A percentile compares a stretch with the other conserved stretches of the same genome.
These are phyloP conservation scores for Plecturocebus donacophilus DNA, from an alignment of 2,113 vertebrate species.

Conservation along the genomic window DNA sequence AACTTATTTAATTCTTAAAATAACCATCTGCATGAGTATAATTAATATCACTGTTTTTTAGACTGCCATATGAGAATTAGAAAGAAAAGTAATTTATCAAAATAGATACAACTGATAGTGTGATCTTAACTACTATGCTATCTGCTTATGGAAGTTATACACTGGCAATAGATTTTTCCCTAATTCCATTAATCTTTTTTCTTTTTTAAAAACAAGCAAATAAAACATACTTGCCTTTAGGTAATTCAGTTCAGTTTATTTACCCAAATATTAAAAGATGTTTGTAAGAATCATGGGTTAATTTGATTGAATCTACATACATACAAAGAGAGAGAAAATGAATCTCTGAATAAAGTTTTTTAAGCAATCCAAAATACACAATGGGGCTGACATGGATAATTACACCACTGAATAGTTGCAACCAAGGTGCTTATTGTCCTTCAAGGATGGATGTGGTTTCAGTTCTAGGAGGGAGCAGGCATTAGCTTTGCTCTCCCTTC, in stretches of 20 bases:
- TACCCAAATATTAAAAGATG: background rate
- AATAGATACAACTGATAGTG: background rate
- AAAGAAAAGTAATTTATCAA: background rate
- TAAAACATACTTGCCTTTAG: background rate
- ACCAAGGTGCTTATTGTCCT: background rate
- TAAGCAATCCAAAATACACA: background rate
- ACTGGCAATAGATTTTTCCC: background rate
- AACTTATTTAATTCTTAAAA: background rate
- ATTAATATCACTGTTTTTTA: background rate
- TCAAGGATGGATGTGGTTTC: background rate
- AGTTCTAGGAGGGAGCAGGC: background rate
- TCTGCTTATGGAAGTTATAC: background rate
- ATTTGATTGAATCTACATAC: background rate
- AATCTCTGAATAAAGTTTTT: conserved; percentile 6
- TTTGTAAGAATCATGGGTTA: background rate
- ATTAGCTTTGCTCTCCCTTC: background rate
- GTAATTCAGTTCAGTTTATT: background rate
- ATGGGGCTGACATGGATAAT: background rate
- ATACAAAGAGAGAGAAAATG: background rate
- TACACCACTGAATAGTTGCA: background rate
- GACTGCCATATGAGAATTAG: background rate
- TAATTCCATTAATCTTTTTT: background rate
- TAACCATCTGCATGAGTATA: too few relatives aligned
- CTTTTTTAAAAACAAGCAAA: background rate
- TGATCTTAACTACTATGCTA: background rate